Conservation (phyloP, 2,113 vertebrate genomes). For the Xerus inauris region DNA sequence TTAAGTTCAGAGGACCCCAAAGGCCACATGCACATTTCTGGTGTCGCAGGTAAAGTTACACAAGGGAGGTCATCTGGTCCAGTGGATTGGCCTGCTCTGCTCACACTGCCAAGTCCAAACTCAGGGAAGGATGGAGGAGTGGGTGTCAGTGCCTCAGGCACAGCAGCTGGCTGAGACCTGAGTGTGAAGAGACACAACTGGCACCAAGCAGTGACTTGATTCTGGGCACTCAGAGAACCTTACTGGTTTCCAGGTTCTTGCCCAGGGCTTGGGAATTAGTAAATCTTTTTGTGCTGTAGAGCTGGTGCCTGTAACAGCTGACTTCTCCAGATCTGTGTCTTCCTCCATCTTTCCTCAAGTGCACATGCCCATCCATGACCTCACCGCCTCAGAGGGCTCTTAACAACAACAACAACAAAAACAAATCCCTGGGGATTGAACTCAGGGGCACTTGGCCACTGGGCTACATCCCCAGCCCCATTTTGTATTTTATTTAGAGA, state of each 20-base stretch:
- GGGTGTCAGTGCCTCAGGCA: not conserved
- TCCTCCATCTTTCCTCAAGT: not conserved
- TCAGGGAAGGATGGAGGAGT: not conserved
- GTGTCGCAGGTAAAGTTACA: not conserved
- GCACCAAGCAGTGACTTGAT: not conserved
- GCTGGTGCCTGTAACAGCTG: rapidly evolving
- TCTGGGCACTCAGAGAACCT: not conserved
- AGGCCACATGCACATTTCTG: not conserved
- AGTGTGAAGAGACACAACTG: not conserved
- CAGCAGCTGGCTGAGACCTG: not conserved
- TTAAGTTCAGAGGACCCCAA: not conserved
- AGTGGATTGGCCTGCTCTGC: not conserved
- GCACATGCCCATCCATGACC: not conserved
- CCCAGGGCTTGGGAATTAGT: not conserved
- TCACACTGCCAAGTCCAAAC: not conserved
- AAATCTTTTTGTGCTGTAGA: not conserved
- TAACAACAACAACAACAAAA: no score
- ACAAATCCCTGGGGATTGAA: no score
- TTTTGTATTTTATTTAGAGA: no score
- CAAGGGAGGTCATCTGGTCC: not conserved
- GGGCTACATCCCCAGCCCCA: no score
- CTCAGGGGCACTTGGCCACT: no score
- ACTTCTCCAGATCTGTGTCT: not conserved
- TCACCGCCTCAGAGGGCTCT: not conserved
- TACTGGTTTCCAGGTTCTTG: not conserved